phyloP scores from a whole-genome alignment of 2,888 invertebrate genomes.

The Rotaria macrura region DNA sequence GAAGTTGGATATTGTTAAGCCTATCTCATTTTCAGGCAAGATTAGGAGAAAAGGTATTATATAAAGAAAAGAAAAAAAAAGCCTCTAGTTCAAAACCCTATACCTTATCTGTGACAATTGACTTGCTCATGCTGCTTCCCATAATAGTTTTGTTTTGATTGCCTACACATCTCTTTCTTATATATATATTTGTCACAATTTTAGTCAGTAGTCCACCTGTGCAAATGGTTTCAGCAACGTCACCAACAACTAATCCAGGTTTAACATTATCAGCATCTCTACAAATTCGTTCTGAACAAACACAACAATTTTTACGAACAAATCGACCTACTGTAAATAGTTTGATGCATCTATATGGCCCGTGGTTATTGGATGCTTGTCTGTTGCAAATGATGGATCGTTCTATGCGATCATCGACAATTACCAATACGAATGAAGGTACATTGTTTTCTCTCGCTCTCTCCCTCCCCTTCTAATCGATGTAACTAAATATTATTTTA shows the following conservation, averaged over 20 bases:
- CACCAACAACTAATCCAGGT: neutral
- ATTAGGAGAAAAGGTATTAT: neutral
- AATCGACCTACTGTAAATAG: conserved; percentile 81
- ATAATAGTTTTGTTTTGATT: neutral
- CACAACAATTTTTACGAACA: conserved; percentile 59
- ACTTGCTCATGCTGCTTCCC: neutral
- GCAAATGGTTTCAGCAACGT: neutral
- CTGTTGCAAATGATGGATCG: conserved; percentile 67
- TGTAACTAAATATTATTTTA: neutral
- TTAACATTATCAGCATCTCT: neutral
- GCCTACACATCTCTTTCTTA: neutral
- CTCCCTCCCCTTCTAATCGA: neutral
- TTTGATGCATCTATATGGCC: conserved; percentile 82
- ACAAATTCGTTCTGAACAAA: neutral
- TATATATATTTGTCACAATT: neutral
- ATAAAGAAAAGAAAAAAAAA: neutral
- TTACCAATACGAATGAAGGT: neutral
- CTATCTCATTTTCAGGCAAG: neutral
- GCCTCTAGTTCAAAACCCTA: neutral
- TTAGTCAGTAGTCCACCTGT: neutral
- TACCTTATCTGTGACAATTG: neutral
- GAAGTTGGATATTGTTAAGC: too few species aligned
- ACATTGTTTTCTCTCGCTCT: neutral
- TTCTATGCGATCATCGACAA: conserved; percentile 30
- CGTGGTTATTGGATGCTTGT: conserved; percentile 90